Conservation (phyloP, 2,888 invertebrate species). For the Crepidodera aurea region DNA sequence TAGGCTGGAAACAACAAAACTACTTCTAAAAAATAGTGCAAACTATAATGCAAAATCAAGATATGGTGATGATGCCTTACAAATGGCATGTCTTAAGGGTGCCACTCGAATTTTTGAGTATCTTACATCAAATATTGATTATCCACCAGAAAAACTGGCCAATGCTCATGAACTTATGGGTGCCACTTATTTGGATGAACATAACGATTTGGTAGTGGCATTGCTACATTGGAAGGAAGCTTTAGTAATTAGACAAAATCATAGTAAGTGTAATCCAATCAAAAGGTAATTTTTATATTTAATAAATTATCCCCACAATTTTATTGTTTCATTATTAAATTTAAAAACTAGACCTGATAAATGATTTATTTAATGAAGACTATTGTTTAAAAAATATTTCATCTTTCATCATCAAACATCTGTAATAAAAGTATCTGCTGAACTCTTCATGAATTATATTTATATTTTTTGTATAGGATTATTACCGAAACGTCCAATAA, state of each 20-base stretch:
- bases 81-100: slow-evolving; percentile 85
- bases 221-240: slow-evolving; percentile 82
- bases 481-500: slow-evolving; percentile 64
- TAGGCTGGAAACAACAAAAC: slow-evolving; percentile 81
- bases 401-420: too few relatives aligned
- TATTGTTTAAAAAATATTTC: too few relatives aligned
- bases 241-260: slow-evolving; percentile 68
- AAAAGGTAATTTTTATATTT: too few relatives aligned
- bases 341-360: too few relatives aligned
- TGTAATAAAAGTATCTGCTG: too few relatives aligned
- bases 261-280: slow-evolving; percentile 46
- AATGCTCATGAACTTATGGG: slow-evolving; percentile 90
- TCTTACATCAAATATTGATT: slow-evolving; percentile 70
- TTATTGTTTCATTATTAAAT: too few relatives aligned
- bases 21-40: slow-evolving; percentile 82
- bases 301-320: too few relatives aligned
- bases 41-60: slow-evolving; percentile 79
- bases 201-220: slow-evolving; percentile 77
- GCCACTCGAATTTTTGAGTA: slow-evolving; percentile 76
- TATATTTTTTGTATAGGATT: slow-evolving; percentile 48
- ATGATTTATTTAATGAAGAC: too few relatives aligned
- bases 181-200: slow-evolving; percentile 87
- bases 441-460: too few relatives aligned
- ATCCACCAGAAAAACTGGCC: slow-evolving; percentile 74
- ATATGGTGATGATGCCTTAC: slow-evolving; percentile 88